Base-by-base conservation (phyloP, 2,113 vertebrate species). In the Cebidichthys violaceus region DNA sequence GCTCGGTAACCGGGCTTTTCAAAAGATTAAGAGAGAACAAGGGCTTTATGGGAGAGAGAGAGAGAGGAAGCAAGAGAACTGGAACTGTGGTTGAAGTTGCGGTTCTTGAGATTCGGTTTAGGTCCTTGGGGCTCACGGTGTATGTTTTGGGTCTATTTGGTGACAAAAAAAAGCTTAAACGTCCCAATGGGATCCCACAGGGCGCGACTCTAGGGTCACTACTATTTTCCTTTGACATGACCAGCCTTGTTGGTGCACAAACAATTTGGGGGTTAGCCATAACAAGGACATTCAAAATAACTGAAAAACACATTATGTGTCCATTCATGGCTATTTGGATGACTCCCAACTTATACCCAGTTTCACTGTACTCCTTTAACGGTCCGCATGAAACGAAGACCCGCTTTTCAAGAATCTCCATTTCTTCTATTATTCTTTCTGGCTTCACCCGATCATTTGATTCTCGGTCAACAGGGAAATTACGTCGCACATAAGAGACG, bases 381-480 rank as follows among this genome's bases (percentile, higher is more conserved):
- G 22, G 18, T 64, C 20, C 8, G 15, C 35, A 4, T 64, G 20
- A 29, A 60, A 15, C 27, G 2, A 27, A 52, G 7, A 50, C 18
- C 52, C 13, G 15, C 20, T 35, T 35, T 62, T 33, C 17, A 45
- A 43, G n/a, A 67, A 24, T 65, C 35, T 41, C 4, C 13, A 13
- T 41, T 45, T 18, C 4, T 68, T 68, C 3, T 1, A 67, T 27
- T 67, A n/a, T 43, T 77, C 64, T 68, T 57, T 45, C 57, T 70
- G 11, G 57, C 29, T 24, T 67, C 13, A 27, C 31, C 31, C 62
- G 73, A 27, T 29, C 20, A 22, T 76, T 64, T 47, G 37, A 47
- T 47, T 64, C 27, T 57, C 27, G 22, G 50, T 67, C 62, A 50
- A 22, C 13, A 8, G 70, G 29, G 31, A 66, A 67, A 81, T 66